Conservation (phyloP, 1,140 invertebrate genomes). For the Andrena cerasifolii region DNA sequence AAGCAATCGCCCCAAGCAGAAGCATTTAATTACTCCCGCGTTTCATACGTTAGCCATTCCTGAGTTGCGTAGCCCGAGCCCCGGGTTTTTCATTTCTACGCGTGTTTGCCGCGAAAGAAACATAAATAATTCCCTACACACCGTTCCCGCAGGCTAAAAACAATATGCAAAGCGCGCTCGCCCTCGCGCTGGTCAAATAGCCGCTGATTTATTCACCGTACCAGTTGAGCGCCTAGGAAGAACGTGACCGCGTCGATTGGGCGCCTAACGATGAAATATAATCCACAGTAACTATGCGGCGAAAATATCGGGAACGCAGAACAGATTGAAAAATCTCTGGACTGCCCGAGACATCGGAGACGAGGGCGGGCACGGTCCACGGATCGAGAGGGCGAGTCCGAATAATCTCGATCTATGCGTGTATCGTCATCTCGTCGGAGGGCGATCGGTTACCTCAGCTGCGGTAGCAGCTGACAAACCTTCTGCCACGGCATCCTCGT, state of each 20-base stretch:
- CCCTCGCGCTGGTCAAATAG: too few relatives aligned
- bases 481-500: constrained; percentile 20
- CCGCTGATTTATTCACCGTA: background rate
- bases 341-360: constrained; percentile 31
- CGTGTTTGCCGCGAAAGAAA: too few relatives aligned
- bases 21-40: too few relatives aligned
- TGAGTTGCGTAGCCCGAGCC: too few relatives aligned
- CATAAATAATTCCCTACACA: too few relatives aligned
- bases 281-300: constrained; percentile 10
- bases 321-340: constrained; percentile 44
- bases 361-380: constrained; percentile 8
- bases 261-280: constrained; percentile 13
- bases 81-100: too few relatives aligned
- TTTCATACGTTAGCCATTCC: too few relatives aligned
- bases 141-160: too few relatives aligned
- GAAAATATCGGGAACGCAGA: too few relatives aligned
- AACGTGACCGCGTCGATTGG: background rate
- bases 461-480: constrained; percentile 46
- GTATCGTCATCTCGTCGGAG: constrained; percentile 3
- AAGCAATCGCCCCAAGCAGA: too few relatives aligned
- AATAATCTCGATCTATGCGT: constrained; percentile 4
- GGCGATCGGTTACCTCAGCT: constrained; percentile 47
- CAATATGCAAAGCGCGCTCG: too few relatives aligned
- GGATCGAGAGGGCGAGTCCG: constrained; percentile 19
- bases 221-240: background rate